Conservation (phyloP, 2,888 invertebrate genomes). For the Tipula unca region DNA sequence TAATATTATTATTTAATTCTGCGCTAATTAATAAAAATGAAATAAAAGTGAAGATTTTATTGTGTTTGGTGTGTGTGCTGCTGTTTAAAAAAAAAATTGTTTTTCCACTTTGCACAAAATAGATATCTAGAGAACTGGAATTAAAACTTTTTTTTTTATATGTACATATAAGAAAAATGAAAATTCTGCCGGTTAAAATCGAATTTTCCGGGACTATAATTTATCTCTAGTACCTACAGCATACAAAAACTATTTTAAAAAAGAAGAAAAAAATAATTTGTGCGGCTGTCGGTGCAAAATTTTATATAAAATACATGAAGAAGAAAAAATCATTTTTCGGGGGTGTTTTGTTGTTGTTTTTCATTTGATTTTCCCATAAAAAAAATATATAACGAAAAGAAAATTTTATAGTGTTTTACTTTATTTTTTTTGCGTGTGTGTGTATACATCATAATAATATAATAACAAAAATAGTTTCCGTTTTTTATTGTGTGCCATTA, state of each 20-base stretch:
- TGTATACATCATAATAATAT: not conserved
- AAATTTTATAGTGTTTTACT: not conserved
- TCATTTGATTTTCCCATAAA: not conserved
- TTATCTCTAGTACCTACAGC: not conserved
- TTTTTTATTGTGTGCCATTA: not conserved
- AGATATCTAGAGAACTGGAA: not conserved
- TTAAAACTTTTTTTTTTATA: not conserved
- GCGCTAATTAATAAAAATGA: not conserved
- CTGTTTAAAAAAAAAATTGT: not conserved
- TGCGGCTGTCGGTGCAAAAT: not conserved
- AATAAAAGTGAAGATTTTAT: not conserved
- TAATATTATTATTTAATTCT: not conserved
- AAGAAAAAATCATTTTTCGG: not conserved
- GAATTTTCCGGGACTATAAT: slow-evolving; percentile 14
- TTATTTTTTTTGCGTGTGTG: not conserved
- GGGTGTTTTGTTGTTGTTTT: not conserved
- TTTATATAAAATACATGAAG: not conserved
- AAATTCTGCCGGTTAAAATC: slow-evolving; percentile 8
- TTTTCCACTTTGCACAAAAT: not conserved
- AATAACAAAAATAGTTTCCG: not conserved
- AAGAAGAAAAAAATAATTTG: not conserved
- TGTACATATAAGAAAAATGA: not conserved
- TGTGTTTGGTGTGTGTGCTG: not conserved
- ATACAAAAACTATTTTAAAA: not conserved
- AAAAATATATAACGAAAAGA: not conserved